Evolutionary conservation across 2,888 invertebrate species (phyloP), one percentile per base, ranked within the genome.

Genomic region (Chrysolina haemoptera): DNA sequence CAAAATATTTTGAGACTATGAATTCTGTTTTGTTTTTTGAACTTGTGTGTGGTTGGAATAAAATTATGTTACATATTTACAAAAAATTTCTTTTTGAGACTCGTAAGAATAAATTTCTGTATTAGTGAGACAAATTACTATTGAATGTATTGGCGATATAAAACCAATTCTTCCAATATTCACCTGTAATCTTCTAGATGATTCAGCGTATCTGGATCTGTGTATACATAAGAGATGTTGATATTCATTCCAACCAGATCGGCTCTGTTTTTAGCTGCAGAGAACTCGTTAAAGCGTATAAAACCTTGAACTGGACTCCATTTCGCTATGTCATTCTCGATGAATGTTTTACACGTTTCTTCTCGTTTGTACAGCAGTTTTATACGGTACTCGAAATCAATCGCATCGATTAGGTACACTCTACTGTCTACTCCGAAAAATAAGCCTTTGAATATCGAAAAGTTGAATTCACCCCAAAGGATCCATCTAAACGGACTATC

Each of bases 111-210:
- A n/a, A n/a, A n/a, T n/a, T n/a, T n/a, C n/a, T n/a, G n/a, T n/a
- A n/a, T n/a, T n/a, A n/a, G n/a, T n/a, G n/a, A n/a, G n/a, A n/a
- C n/a, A n/a, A n/a, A n/a, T n/a, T n/a, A n/a, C n/a, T n/a, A n/a
- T n/a, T n/a, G n/a, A n/a, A n/a, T 14, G 12, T 4, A 46, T 14
- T 3, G 14, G 14, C n/a, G 11, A 14, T 8, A 5, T 10, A 35
- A 22, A 59, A n/a, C 9, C 8, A 18, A 20, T 63, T 41, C 16
- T 10, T 63, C 12, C 12, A 41, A 10, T 40, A 40, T 20, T 40
- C 9, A 86, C 86, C 85, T 82, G 76, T 87, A 89, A 83, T 89
- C 89, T 64, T 85, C 86, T 64, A 89, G 79, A 81, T 90, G 89
- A 77, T 88, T 84, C 22, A 87, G 70, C 2, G 89, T 86, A 62